Evolutionary conservation across 2,888 invertebrate species (phyloP), one percentile per base, ranked within the genome.

Genomic region (Dorcus parallelipipedus): DNA sequence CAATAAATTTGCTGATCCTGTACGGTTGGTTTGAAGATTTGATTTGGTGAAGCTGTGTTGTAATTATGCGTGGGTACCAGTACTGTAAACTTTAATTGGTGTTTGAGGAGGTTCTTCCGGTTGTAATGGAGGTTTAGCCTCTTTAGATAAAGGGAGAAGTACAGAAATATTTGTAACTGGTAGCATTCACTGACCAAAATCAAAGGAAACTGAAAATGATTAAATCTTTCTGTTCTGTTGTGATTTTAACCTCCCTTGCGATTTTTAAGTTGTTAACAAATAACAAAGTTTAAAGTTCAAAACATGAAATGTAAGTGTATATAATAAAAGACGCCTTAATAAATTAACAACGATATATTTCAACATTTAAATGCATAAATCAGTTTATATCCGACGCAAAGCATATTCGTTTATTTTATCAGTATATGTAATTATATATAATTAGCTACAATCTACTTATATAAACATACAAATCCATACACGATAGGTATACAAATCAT

Each of bases 91-190:
- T 51, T 40, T 56, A 38, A 43, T 48, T 50, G 58, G 33, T 49
- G 54, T 43, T 6, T 49, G 42, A 33, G 71, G 71, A 17, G 73
- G 71, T 42, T 77, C 77, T 52, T 77, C 76, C 52, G 76, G 73
- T 7, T 78, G 78, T 38, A 73, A 71, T 2, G 78, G 77, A 39
- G 80, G 78, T 68, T 78, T 76, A 51, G 71, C 67, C 58, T 79
- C 78, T 26, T 76, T 73, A n/a, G 80, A 80, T 58, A 80, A 73
- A 39, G 82, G 82, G 23, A 82, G 82, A 51, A 79, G 80, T 7
- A 69, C 68, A 6, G 70, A 61, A 33, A 72, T 66, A 2, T 79
- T 78, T 53, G 73, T 62, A 39, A 70, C 60, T 43, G 71, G 67
- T 48, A 20, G 63, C 54, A 40, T 62, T 61, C 5, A 64, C 47